These are phyloP conservation scores for Cryptocephalus primarius DNA, from an alignment of 2,888 invertebrate species.

Conservation along the genomic window DNA sequence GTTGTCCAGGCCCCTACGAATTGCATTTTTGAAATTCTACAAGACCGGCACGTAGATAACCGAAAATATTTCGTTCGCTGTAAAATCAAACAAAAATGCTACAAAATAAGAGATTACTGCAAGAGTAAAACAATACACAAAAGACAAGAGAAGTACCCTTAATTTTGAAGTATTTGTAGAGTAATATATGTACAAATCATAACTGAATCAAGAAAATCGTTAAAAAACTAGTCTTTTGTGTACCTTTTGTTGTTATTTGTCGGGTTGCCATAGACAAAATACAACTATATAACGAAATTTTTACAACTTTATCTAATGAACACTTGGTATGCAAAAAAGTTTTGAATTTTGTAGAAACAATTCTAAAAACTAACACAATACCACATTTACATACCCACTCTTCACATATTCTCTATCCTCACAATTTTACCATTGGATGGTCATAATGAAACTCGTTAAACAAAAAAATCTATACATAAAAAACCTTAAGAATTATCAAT, in stretches of 20 bases:
- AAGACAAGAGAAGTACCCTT: slow-evolving; percentile 3
- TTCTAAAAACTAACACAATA: slow-evolving; percentile 30
- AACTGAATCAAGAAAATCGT: too few species aligned
- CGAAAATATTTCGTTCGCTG: slow-evolving; percentile 6
- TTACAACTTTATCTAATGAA: slow-evolving; percentile 20
- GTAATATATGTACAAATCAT: too few species aligned
- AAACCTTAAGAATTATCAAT: slow-evolving; percentile 21
- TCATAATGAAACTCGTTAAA: slow-evolving; percentile 15
- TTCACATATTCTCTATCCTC: slow-evolving; percentile 19
- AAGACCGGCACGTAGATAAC: slow-evolving; percentile 8
- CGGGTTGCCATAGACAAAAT: not conserved
- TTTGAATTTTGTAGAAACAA: slow-evolving; percentile 22
- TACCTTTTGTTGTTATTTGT: too few species aligned
- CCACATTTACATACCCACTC: slow-evolving; percentile 27
- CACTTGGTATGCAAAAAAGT: slow-evolving; percentile 20
- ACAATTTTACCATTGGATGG: slow-evolving; percentile 17
- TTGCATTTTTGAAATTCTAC: slow-evolving; percentile 22
- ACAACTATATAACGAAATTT: not conserved
- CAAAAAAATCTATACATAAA: slow-evolving; percentile 21
- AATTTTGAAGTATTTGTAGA: not conserved
- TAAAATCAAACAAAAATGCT: slow-evolving; percentile 9
- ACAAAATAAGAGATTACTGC: slow-evolving; percentile 2
- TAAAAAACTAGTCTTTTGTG: too few species aligned
- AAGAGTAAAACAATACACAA: slow-evolving; percentile 6
- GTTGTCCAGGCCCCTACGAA: slow-evolving; percentile 30